phyloP scores from a whole-genome alignment of 1,140 invertebrate species.

The Sinella curviseta region DNA sequence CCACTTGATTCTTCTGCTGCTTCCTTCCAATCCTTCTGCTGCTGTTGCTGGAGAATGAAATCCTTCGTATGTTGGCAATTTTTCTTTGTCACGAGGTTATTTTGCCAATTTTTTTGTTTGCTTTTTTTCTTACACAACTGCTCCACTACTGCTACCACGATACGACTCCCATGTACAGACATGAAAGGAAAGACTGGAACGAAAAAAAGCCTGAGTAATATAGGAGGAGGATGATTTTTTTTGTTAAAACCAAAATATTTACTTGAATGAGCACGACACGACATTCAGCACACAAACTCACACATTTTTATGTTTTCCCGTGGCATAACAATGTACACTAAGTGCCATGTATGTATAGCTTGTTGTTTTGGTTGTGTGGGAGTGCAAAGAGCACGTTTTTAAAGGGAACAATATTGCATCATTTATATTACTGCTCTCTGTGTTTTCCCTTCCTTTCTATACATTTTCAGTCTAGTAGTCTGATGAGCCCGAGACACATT shows the following conservation, averaged over 20 bases:
- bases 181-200: not conserved
- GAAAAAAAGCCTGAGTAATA: not conserved
- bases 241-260: constrained; percentile 26
- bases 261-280: constrained; percentile 1
- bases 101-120: constrained; percentile 25
- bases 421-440: no score
- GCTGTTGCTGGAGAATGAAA: constrained; percentile 17
- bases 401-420: no score
- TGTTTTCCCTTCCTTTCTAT: no score
- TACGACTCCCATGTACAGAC: not conserved
- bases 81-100: constrained; percentile 26
- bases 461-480: not conserved
- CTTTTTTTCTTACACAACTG: constrained; percentile 24
- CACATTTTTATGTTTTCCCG: not conserved
- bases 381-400: no score
- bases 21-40: not conserved
- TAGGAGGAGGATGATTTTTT: not conserved
- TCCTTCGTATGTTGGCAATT: constrained; percentile 25
- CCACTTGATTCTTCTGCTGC: not conserved
- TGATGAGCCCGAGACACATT: no score
- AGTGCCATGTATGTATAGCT: no score
- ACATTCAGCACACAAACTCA: not conserved
- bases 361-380: no score
- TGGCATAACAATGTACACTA: not conserved
- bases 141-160: not conserved